phyloP scores from a whole-genome alignment of 2,888 invertebrate genomes.

The Xanthia icteritia region DNA sequence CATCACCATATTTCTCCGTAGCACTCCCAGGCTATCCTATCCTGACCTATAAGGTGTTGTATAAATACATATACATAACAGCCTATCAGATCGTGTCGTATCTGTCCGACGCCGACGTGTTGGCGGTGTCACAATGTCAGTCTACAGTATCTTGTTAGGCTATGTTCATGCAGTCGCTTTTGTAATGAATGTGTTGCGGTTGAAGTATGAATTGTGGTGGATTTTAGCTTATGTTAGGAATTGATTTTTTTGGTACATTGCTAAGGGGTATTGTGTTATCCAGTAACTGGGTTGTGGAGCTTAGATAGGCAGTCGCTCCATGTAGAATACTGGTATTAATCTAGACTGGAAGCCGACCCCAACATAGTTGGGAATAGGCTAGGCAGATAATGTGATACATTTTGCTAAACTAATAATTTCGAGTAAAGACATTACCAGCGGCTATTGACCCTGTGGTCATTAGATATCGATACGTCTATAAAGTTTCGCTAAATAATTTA shows the following conservation, averaged over 20 bases:
- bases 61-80: conserved; percentile 10
- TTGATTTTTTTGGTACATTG: background rate
- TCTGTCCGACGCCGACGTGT: conserved; percentile 47
- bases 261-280: too few relatives aligned
- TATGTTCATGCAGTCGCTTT: conserved; percentile 32
- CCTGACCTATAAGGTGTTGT: conserved; percentile 31
- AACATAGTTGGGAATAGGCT: too few relatives aligned
- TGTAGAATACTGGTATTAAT: too few relatives aligned
- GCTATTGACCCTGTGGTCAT: background rate
- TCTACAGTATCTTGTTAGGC: conserved; percentile 33
- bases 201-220: background rate
- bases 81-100: conserved; percentile 48
- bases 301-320: too few relatives aligned
- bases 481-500: too few relatives aligned
- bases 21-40: background rate
- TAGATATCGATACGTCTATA: too few relatives aligned
- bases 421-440: background rate
- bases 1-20: background rate
- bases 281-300: too few relatives aligned
- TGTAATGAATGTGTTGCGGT: conserved; percentile 2
- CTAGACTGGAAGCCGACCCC: too few relatives aligned
- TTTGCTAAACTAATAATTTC: background rate
- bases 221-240: background rate
- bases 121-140: conserved; percentile 47
- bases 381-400: too few relatives aligned